phyloP scores from a whole-genome alignment of 2,797 vertebrate species.

The Myotis myotis region DNA sequence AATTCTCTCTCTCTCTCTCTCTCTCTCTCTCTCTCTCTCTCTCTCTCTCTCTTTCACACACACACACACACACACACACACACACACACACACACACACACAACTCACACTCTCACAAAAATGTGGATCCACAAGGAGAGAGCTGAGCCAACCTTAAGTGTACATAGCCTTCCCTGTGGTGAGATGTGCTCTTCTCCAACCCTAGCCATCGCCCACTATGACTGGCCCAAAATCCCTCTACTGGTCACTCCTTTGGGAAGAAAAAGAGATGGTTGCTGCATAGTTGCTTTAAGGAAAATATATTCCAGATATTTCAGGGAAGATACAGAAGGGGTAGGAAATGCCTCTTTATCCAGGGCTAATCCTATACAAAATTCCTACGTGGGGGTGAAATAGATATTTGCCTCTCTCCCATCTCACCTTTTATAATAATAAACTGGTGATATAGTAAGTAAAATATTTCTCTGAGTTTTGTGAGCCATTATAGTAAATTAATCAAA shows the following conservation, averaged over 20 bases:
- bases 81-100: neutral
- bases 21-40: neutral
- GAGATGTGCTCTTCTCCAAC: neutral
- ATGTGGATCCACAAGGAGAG: neutral
- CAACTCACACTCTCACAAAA: neutral
- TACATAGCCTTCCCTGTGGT: neutral
- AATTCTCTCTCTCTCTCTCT: neutral
- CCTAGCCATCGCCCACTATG: neutral
- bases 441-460: neutral
- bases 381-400: neutral
- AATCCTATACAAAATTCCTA: neutral
- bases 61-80: neutral
- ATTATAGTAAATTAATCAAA: neutral
- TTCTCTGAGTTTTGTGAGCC: neutral
- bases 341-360: neutral
- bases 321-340: neutral
- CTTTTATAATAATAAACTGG: neutral
- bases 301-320: conserved; percentile 6
- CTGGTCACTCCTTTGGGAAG: neutral
- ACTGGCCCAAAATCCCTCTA: neutral
- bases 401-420: neutral
- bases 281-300: neutral
- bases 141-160: neutral
- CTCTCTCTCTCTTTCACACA: neutral
- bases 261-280: neutral